Conservation (phyloP, 2,113 vertebrate genomes). For the Dendropsophus ebraccatus region DNA sequence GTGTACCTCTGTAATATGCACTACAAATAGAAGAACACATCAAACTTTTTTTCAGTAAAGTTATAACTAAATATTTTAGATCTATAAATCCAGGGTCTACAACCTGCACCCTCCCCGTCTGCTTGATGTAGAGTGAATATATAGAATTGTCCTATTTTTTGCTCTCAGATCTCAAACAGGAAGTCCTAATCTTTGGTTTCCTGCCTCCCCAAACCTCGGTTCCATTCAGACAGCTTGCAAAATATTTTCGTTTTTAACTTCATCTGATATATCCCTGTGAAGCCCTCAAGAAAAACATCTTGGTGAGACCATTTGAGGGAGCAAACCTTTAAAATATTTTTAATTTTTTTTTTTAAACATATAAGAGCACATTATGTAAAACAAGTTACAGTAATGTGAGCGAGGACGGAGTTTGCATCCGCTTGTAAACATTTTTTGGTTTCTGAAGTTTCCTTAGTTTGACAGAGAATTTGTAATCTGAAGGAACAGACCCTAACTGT, state of each 20-base stretch:
- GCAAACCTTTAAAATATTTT: conserved; percentile 3
- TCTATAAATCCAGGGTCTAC: conserved; percentile 4
- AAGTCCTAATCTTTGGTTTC: conserved; percentile 52
- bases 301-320: conserved; percentile 15
- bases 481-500: conserved; percentile 45
- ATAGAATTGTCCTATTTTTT: conserved; percentile 46
- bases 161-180: conserved; percentile 48
- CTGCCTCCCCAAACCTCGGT: conserved; percentile 29
- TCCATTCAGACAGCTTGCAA: conserved; percentile 42
- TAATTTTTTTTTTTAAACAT: background rate
- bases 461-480: conserved; percentile 39
- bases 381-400: conserved; percentile 38
- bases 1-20: background rate
- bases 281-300: conserved; percentile 35
- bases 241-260: conserved; percentile 53
- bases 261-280: conserved; percentile 42
- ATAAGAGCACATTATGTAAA: conserved; percentile 47
- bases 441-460: conserved; percentile 21
- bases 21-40: background rate
- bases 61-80: conserved; percentile 14
- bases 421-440: conserved; percentile 36
- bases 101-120: background rate
- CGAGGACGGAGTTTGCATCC: conserved; percentile 29
- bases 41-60: background rate
- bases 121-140: conserved; percentile 9